These are phyloP conservation scores for Caranx melampygus DNA, from an alignment of 2,113 vertebrate genomes.

Conservation along the genomic window DNA sequence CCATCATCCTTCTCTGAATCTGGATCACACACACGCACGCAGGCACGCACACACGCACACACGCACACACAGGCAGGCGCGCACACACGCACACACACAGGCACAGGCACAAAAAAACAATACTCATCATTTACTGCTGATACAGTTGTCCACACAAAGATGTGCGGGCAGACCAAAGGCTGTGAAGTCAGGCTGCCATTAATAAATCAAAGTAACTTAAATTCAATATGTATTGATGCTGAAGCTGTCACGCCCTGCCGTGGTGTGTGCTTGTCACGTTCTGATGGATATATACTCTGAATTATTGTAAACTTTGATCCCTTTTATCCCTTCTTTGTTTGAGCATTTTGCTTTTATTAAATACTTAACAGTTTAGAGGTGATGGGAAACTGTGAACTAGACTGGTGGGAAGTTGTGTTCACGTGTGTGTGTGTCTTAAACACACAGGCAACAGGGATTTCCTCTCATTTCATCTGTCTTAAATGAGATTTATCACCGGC, in stretches of 20 bases:
- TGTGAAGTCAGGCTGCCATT: neutral
- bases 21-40: slow-evolving; percentile 59
- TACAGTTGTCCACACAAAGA: slow-evolving; percentile 9
- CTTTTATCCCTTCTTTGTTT: neutral
- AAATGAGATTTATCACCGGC: neutral
- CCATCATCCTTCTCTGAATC: slow-evolving; percentile 90
- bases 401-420: neutral
- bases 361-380: neutral
- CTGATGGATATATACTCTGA: neutral
- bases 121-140: slow-evolving; percentile 8
- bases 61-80: neutral
- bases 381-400: neutral
- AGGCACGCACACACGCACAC: neutral
- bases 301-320: neutral
- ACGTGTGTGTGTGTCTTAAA: neutral
- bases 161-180: slow-evolving; percentile 20
- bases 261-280: neutral
- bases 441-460: neutral
- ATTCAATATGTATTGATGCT: neutral
- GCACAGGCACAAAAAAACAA: neutral
- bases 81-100: neutral
- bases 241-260: neutral
- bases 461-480: neutral
- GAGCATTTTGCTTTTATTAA: neutral
- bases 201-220: slow-evolving; percentile 19